Conservation (phyloP, 2,797 vertebrate species). For the Carcharodon carcharias region DNA sequence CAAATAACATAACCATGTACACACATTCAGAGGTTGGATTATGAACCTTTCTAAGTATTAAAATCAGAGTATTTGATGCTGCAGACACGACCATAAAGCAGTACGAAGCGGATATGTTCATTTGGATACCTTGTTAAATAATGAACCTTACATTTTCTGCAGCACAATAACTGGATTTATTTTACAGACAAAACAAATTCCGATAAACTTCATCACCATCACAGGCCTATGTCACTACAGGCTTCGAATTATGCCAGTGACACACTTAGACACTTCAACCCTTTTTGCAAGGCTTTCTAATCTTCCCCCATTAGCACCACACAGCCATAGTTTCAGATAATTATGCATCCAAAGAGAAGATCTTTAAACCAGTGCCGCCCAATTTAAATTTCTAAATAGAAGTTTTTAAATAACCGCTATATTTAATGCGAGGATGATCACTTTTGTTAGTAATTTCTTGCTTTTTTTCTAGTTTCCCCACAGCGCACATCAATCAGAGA, state of each 20-base stretch:
- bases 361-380: not conserved
- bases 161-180: not conserved
- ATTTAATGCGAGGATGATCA: not conserved
- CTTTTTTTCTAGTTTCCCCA: not conserved
- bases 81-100: not conserved
- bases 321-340: not conserved
- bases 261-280: not conserved
- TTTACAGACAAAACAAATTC: not conserved
- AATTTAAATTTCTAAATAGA: not conserved
- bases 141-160: not conserved
- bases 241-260: not conserved
- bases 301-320: not conserved
- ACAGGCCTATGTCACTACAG: not conserved
- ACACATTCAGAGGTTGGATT: not conserved
- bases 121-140: not conserved
- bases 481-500: not conserved
- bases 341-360: not conserved
- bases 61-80: not conserved
- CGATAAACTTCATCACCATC: not conserved
- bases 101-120: not conserved
- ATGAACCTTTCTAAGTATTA: not conserved
- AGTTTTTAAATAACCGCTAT: not conserved
- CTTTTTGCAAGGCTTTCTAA: not conserved
- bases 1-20: not conserved
- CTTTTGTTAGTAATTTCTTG: not conserved